A percentile compares a stretch with the other conserved stretches of the same genome.
phyloP scores from a whole-genome alignment of 2,888 invertebrate species.

The Drymonia ruficornis region DNA sequence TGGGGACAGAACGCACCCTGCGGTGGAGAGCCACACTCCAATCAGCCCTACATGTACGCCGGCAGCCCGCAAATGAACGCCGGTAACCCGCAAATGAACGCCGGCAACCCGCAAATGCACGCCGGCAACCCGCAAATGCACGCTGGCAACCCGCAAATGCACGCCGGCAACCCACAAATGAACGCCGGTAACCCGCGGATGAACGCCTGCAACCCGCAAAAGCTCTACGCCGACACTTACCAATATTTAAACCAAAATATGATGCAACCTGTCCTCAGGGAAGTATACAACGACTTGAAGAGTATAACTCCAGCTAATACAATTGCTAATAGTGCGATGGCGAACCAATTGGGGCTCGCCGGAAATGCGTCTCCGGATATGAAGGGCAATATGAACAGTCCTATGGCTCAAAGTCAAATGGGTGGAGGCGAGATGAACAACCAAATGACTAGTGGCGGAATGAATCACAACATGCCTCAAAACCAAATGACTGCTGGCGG shows the following conservation, averaged over 20 bases:
- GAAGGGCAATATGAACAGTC: conserved; percentile 9
- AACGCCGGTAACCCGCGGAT: conserved; percentile 22
- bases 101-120: conserved; percentile 60
- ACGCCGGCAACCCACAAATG: too few relatives aligned
- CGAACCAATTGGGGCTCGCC: conserved; percentile 55
- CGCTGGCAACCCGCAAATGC: conserved; percentile 54
- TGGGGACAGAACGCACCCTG: conserved; percentile 40
- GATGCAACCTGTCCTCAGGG: conserved; percentile 72
- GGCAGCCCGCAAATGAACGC: conserved; percentile 18
- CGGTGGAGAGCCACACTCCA: conserved; percentile 50
- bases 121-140: conserved; percentile 43
- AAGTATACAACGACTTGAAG: conserved; percentile 73
- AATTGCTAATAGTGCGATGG: conserved; percentile 61
- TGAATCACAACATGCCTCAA: conserved; percentile 3
- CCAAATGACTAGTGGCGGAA: background rate
- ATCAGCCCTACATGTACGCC: conserved; percentile 13
- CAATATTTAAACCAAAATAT: conserved; percentile 67
- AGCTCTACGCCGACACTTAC: conserved; percentile 70
- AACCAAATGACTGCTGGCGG: background rate
- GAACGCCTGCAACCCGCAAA: conserved; percentile 63
- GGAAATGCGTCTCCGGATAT: conserved; percentile 21
- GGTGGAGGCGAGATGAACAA: conserved; percentile 25
- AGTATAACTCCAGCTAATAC: conserved; percentile 65
- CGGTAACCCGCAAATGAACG: conserved; percentile 44
- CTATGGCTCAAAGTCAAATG: conserved; percentile 32